Evolutionary conservation across 2,888 invertebrate genomes (phyloP), one percentile per base, ranked within the genome.

Genomic region (Aspidapion aeneum): DNA sequence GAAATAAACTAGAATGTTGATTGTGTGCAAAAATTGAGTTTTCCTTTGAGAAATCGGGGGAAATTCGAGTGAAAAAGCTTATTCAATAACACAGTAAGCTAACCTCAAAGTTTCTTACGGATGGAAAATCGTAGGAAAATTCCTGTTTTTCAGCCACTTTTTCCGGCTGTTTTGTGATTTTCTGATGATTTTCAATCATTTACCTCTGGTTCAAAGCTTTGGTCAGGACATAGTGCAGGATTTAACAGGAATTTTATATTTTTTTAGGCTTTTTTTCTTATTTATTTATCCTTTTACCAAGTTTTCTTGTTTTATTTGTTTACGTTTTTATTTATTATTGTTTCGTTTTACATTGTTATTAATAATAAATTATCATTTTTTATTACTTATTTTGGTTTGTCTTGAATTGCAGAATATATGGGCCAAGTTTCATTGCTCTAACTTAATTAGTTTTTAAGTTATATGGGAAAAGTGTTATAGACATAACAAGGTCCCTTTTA

Each of bases 71-170:
- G 18, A 18, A 21, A 18, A 19, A 56, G 52, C 52, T n/a, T 17
- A 5, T 18, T 52, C 7, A 63, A 63, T 65, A 65, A 63, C 67
- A 67, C 57, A 50, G 21, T 55, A 55, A 67, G 61, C 64, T 67
- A 67, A 67, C 67, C 67, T 67, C 65, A 61, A 65, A 67, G 62
- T 50, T 5, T 5, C 7, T n/a, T 52, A 7, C 7, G 52, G 17
- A 9, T 52, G 52, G 52, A 7, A 19, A 52, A 35, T 35, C 35
- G 3, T 35, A 7, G 12, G 12, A 35, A 35, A 35, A 35, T 35
- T 35, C 12, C 35, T 35, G 3, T 3, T 35, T 35, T 35, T 35
- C 12, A 3, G 35, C 3, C 35, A 7, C 5, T 35, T 35, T 35
- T 35, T 3, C 5, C 5, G 3, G 35, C 35, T 35, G 3, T 12